phyloP scores from a whole-genome alignment of 1,140 invertebrate genomes.

The Protaetia brevitarsis region DNA sequence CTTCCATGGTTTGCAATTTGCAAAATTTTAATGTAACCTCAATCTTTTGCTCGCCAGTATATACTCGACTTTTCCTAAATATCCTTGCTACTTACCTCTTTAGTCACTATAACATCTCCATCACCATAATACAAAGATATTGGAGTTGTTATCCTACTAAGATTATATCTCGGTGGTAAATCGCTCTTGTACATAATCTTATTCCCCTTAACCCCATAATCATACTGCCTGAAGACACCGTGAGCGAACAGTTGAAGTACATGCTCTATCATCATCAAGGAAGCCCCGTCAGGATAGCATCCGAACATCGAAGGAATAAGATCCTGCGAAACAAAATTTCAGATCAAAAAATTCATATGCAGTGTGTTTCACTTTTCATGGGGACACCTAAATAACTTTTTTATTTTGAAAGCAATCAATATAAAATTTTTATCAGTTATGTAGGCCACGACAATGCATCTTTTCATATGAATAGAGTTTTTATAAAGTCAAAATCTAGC shows the following conservation, averaged over 20 bases:
- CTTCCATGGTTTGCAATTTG: too few relatives aligned
- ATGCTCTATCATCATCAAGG: constrained; percentile 52
- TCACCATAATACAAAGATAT: constrained; percentile 60
- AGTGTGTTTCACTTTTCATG: too few relatives aligned
- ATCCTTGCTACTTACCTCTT: constrained; percentile 45
- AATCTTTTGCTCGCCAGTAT: too few relatives aligned
- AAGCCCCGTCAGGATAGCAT: constrained; percentile 55
- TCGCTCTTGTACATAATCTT: constrained; percentile 37
- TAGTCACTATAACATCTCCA: constrained; percentile 59
- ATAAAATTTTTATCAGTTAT: too few relatives aligned
- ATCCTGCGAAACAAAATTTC: constrained; percentile 38
- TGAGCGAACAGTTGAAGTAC: constrained; percentile 50
- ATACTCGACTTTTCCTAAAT: too few relatives aligned
- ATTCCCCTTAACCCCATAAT: constrained; percentile 52
- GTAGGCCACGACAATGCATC: too few relatives aligned
- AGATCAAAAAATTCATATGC: background rate
- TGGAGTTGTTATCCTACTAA: constrained; percentile 63
- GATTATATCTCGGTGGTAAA: constrained; percentile 57
- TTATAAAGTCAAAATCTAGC: too few relatives aligned
- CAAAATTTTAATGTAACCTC: too few relatives aligned
- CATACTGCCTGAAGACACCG: constrained; percentile 47
- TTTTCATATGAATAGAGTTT: too few relatives aligned
- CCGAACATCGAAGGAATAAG: constrained; percentile 50
- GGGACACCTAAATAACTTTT: too few relatives aligned
- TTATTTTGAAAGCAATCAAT: too few relatives aligned